Base-by-base conservation (phyloP, 2,888 invertebrate genomes). In the Dendrolimus houi region DNA sequence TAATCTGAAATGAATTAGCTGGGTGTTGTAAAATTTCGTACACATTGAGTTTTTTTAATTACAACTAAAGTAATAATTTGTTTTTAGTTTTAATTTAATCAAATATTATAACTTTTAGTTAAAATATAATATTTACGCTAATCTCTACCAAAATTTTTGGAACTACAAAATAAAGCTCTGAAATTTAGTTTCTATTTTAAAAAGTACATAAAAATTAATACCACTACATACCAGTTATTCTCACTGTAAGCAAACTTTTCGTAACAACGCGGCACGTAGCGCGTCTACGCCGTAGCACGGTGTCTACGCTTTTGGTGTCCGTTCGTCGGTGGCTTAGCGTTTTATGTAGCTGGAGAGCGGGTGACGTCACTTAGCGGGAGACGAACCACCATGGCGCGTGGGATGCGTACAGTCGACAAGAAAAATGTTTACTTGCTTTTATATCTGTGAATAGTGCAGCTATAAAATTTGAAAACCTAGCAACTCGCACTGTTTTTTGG, bases 251-350 rank as follows among this genome's bases (percentile, higher is more conserved):
- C 12, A 47, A 47, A 47, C 47, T 47, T 47, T 47, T 47, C 47
- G 47, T 47, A 47, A 10, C 2, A 10, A 8, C 47, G 47, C 47
- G 69, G 58, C 71, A 69, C 81, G 80, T 80, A 81, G 81, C 79
- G 76, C 86, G 86, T 81, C 83, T 85, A 84, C 84, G 82, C 77
- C 82, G 83, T 81, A 81, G 79, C 82, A 68, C 66, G 68, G 65
- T 74, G 67, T 75, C 76, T 77, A 81, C 83, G 74, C 75, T 65
- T 83, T 86, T 87, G 87, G 75, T 73, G 71, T 59, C 63, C 66
- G 77, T 72, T n/a, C 73, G 74, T 77, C 63, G 67, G 59, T 62
- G 69, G 73, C 77, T 77, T 81, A 79, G 79, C 81, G 76, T 79
- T 81, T 75, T 81, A 81, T 81, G 79, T 74, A 65, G 64, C 62